phyloP scores from a whole-genome alignment of 2,888 invertebrate genomes.

The Papilio protenor region DNA sequence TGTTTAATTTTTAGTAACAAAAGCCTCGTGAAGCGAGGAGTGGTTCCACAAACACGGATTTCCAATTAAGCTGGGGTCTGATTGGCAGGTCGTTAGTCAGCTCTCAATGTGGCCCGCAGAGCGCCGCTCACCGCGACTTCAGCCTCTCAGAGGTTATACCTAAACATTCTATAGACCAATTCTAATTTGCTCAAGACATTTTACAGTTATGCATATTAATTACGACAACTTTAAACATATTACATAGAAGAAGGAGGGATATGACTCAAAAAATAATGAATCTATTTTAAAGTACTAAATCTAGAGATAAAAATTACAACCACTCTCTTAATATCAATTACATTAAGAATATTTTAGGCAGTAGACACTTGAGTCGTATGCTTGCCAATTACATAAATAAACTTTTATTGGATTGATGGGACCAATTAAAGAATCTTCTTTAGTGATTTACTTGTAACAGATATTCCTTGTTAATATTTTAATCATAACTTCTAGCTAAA shows the following conservation, averaged over 20 bases:
- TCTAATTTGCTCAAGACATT: slow-evolving; percentile 26
- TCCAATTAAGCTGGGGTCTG: slow-evolving; percentile 83
- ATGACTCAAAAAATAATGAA: too few species aligned
- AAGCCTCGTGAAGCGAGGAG: slow-evolving; percentile 72
- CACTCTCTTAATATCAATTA: too few species aligned
- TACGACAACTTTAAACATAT: background rate
- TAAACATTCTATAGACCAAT: slow-evolving; percentile 35
- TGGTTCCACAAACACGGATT: slow-evolving; percentile 82
- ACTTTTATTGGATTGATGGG: too few species aligned
- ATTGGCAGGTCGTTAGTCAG: slow-evolving; percentile 85
- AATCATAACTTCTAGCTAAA: background rate
- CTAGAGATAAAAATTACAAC: too few species aligned
- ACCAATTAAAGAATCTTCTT: too few species aligned
- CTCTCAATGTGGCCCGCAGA: slow-evolving; percentile 72
- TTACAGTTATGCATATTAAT: background rate
- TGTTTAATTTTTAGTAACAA: slow-evolving; percentile 81
- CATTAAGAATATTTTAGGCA: too few species aligned
- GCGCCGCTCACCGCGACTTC: slow-evolving; percentile 46
- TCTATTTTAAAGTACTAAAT: too few species aligned
- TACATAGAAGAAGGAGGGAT: too few species aligned
- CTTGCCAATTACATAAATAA: too few species aligned
- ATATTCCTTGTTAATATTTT: background rate
- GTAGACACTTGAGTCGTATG: too few species aligned
- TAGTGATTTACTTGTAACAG: too few species aligned
- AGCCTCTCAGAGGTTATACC: slow-evolving; percentile 32